phyloP scores from a whole-genome alignment of 2,888 invertebrate genomes.

The Eupsilia transversa region DNA sequence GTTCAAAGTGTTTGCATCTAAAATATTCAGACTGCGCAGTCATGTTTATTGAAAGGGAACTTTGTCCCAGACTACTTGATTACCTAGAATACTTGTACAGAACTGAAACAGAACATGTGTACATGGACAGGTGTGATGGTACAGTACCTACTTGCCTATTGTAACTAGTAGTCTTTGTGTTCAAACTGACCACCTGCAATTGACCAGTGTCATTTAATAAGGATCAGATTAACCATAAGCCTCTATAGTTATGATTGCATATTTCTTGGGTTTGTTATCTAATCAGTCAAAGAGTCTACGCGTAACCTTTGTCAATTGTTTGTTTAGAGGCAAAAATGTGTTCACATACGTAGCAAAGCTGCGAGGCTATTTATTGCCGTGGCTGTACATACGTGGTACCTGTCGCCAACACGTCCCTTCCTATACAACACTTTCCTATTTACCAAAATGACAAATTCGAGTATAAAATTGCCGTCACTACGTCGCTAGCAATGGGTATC shows the following conservation, averaged over 20 bases:
- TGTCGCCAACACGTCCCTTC: background rate
- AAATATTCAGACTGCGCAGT: constrained; percentile 63
- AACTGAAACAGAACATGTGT: constrained; percentile 13
- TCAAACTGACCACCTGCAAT: background rate
- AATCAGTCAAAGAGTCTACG: background rate
- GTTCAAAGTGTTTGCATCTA: constrained; percentile 51
- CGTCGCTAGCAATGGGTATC: background rate
- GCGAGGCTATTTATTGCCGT: background rate
- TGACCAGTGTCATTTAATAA: background rate
- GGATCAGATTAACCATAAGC: background rate
- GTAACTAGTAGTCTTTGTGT: background rate
- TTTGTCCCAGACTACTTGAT: constrained; percentile 59
- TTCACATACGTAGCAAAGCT: background rate
- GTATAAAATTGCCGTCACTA: background rate
- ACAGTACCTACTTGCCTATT: background rate
- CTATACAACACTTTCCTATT: background rate
- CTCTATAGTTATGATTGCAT: background rate
- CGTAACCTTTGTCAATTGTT: background rate
- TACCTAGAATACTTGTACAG: constrained; percentile 20
- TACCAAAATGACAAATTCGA: background rate
- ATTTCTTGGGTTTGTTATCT: background rate
- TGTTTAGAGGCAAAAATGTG: background rate
- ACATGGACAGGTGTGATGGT: background rate
- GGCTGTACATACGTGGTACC: too few relatives aligned
- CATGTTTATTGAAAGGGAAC: constrained; percentile 67